Base-by-base conservation (phyloP, 2,888 invertebrate genomes). In the Epinotia brunnichana region DNA sequence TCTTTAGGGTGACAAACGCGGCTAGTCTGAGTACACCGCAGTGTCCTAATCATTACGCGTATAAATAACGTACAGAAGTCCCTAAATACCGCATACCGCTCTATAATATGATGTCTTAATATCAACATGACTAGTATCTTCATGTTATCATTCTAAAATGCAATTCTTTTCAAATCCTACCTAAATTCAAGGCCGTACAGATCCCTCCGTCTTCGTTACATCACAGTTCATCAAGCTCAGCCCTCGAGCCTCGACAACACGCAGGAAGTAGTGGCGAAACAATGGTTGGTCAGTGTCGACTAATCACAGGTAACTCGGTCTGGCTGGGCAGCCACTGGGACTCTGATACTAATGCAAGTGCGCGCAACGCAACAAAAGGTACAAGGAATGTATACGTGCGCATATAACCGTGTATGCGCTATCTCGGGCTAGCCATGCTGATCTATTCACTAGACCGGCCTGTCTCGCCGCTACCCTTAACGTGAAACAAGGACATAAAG, bases 101-200 rank as follows among this genome's bases (percentile, higher is more conserved):
- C 57, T 67, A 66, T 66, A 62, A 24, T 68, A 68, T 35, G 68
- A 69, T 75, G 82, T 73, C 76, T 76, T 75, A 64, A 76, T 74
- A 75, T 75, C 74, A 74, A 76, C 73, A 83, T 89, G 90, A 90
- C 90, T 90, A 90, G 90, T 82, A 81, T 85, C 76, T 79, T 81
- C 76, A 78, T 77, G 82, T 84, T 83, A 81, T 83, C 82, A 51
- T 61, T 77, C 73, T 79, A 83, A 82, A 83, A 82, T 80, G 81
- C 82, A 81, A 73, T 79, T 80, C 77, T 74, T 81, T 77, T 76
- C 72, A 81, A 76, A 77, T 75, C 73, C 78, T 76, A 74, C 69
- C 75, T 76, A 77, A 76, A 71, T 71, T 70, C 74, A 76, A 75
- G 74, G 74, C 74, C 71, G 67, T 76, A 73, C 71, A 67, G 74